Percentiles rank a stretch among this genome's conserved stretches.
Evolutionary conservation across 2,888 invertebrate genomes (phyloP).

Genomic region (Ectemnius cavifrons): DNA sequence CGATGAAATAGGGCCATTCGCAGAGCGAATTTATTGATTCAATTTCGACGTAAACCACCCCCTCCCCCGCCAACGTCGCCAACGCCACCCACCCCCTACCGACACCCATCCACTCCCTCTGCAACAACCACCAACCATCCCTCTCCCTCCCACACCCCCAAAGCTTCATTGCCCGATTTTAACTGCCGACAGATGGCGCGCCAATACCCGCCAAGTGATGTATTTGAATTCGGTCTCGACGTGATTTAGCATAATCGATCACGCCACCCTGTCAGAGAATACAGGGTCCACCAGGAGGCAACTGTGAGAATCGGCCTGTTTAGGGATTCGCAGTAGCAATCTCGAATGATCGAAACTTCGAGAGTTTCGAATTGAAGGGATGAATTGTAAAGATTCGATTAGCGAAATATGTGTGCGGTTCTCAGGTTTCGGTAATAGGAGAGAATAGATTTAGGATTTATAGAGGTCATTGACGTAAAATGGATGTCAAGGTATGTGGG

Average conservation of each 20-base stretch:
- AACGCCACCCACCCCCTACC: too few relatives aligned
- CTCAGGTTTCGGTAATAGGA: too few relatives aligned
- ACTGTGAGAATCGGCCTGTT: slow-evolving; percentile 27
- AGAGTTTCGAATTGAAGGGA: too few relatives aligned
- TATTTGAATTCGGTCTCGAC: slow-evolving; percentile 44
- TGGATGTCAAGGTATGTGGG: too few relatives aligned
- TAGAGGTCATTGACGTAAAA: too few relatives aligned
- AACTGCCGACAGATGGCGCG: slow-evolving; percentile 58
- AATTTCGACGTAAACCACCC: slow-evolving; percentile 51
- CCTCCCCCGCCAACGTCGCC: too few relatives aligned
- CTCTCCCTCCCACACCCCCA: slow-evolving; percentile 4
- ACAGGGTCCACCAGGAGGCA: slow-evolving; percentile 28
- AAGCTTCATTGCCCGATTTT: slow-evolving; percentile 30
- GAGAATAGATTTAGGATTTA: too few relatives aligned
- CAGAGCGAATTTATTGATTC: slow-evolving; percentile 61
- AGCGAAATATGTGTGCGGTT: too few relatives aligned
- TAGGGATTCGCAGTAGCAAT: not conserved
- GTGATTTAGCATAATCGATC: slow-evolving; percentile 57
- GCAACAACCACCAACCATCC: slow-evolving; percentile 16
- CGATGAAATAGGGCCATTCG: slow-evolving; percentile 52
- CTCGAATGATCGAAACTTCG: too few relatives aligned
- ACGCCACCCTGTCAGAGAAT: slow-evolving; percentile 8
- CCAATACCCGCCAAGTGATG: slow-evolving; percentile 46
- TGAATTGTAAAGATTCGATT: too few relatives aligned
- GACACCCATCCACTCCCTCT: too few relatives aligned